Conservation (phyloP, 2,797 vertebrate genomes). For the Molossus molossus region DNA sequence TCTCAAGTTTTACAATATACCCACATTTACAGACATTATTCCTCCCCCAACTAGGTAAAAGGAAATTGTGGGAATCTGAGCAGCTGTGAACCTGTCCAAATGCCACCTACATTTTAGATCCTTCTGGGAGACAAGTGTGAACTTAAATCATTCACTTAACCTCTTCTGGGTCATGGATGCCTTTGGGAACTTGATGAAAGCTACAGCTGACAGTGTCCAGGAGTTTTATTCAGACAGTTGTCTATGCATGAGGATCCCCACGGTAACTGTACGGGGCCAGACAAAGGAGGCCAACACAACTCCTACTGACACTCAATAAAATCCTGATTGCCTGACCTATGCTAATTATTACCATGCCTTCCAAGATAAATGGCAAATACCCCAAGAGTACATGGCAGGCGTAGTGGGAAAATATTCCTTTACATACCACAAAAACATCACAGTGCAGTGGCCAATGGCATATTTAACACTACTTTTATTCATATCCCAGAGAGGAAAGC, state of each 20-base stretch:
- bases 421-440: background rate
- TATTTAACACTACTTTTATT: constrained; percentile 46
- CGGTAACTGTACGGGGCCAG: background rate
- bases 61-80: background rate
- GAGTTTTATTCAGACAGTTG: background rate
- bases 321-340: background rate
- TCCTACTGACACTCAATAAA: background rate
- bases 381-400: background rate
- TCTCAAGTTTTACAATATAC: background rate
- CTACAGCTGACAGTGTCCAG: background rate
- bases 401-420: background rate
- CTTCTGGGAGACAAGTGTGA: constrained; percentile 4
- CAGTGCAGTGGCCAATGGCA: background rate
- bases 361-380: background rate
- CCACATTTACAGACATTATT: background rate
- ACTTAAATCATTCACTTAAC: background rate
- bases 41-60: background rate
- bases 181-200: constrained; percentile 32
- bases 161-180: background rate
- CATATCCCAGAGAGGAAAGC: background rate
- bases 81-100: background rate
- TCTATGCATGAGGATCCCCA: background rate
- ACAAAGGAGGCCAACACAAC: background rate
- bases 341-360: background rate
- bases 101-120: background rate